These are phyloP conservation scores for Sebastolobus altivelis DNA, from an alignment of 2,797 vertebrate species.

Conservation along the genomic window DNA sequence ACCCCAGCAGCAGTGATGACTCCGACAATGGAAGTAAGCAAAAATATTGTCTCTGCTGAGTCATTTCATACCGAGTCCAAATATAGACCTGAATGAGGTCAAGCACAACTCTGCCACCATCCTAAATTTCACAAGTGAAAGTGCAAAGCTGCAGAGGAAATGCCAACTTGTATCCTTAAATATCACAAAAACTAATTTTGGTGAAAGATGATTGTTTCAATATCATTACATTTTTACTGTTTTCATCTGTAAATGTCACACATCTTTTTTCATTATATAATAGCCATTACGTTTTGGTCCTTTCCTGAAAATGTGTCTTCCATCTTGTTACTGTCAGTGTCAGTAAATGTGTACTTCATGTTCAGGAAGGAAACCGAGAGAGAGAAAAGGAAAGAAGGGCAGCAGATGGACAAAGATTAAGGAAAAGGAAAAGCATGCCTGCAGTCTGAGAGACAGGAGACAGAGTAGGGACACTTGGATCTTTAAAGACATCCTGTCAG, in stretches of 20 bases:
- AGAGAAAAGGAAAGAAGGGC: constrained; percentile 5
- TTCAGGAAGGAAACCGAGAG: constrained; percentile 35
- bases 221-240: background rate
- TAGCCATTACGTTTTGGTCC: background rate
- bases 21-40: constrained; percentile 98
- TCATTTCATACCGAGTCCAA: constrained; percentile 39
- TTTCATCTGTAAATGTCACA: background rate
- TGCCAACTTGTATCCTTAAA: background rate
- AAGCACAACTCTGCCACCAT: background rate
- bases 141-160: background rate
- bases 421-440: background rate
- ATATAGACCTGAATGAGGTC: constrained; percentile 44
- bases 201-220: background rate
- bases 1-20: constrained; percentile 97
- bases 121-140: constrained; percentile 16
- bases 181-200: background rate
- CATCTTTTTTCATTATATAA: background rate
- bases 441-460: constrained; percentile 24
- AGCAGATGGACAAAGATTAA: constrained; percentile 18
- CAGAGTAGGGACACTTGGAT: constrained; percentile 53
- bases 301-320: background rate
- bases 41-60: constrained; percentile 50
- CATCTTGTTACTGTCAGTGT: background rate
- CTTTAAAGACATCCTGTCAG: constrained; percentile 30
- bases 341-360: constrained; percentile 23